Conservation (phyloP, 2,113 vertebrate genomes). For the Gnathonemus longibarbis region DNA sequence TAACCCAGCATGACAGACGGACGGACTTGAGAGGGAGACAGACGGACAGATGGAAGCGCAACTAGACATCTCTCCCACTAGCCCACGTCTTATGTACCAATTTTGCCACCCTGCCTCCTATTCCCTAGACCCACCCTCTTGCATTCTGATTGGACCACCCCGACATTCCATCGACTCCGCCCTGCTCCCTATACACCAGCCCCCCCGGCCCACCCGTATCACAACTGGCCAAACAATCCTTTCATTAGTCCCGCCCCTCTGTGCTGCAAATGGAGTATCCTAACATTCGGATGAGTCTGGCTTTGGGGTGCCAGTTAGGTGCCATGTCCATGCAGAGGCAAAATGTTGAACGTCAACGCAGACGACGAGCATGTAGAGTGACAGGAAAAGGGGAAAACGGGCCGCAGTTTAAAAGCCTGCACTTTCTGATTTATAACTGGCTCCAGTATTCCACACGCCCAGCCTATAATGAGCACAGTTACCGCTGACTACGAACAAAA, state of each 20-base stretch:
- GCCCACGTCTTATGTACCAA: background rate
- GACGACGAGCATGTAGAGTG: no score
- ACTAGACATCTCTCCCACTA: background rate
- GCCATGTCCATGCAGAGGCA: background rate
- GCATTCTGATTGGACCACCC: background rate
- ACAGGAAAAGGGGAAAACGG: background rate
- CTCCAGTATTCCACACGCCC: background rate
- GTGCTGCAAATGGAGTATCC: background rate
- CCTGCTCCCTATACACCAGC: background rate
- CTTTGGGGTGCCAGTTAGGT: background rate
- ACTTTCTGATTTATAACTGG: background rate
- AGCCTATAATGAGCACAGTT: background rate
- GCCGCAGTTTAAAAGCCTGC: background rate
- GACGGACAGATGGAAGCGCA: background rate
- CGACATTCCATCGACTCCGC: background rate
- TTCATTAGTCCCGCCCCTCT: background rate
- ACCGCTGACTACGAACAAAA: background rate
- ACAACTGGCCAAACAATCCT: background rate
- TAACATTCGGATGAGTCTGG: background rate
- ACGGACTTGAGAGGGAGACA: background rate
- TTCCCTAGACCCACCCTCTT: background rate
- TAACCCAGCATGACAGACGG: background rate
- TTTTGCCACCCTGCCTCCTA: background rate
- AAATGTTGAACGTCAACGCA: background rate
- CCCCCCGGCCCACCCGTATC: background rate